Evolutionary conservation across 1,140 invertebrate species (phyloP), one percentile per base, ranked within the genome.

Genomic region (Drosophila ogumai): DNA sequence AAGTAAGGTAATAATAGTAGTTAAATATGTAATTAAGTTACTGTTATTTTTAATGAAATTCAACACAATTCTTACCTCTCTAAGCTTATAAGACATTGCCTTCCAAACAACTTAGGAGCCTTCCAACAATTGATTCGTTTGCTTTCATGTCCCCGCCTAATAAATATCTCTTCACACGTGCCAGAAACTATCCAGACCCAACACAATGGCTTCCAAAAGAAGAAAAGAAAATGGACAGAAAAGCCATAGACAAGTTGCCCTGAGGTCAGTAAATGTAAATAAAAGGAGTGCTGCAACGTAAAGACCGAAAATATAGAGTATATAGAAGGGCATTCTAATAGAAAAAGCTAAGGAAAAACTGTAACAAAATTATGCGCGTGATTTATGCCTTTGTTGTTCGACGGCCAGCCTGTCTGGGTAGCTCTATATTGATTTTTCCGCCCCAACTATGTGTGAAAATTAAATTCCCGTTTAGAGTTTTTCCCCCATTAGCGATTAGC

Each of bases 261-360:
- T 54, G 71, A 69, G 80, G 84, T 82, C 84, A 88, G 81, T 79
- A 73, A 88, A 86, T 82, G 75, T 82, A 82, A 82, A 82, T 76
- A 86, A 66, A 76, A 65, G 59, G 40, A 54, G 54, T 50, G 46
- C 59, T 67, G 43, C 44, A 0, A n/a, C 13, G 32, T 43, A 28
- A 47, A 57, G 49, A 40, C 22, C 15, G 44, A 15, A 55, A 38
- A 46, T 25, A 58, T 7, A 44, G 17, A 31, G 43, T n/a, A 38
- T 38, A 38, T 55, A 10, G 5, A 12, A 65, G 38, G 40, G 32
- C 34, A 50, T 69, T 69, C 49, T 68, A 61, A 80, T 67, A 68
- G 71, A 60, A 84, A 79, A 54, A 40, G 72, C 72, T 57, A 59
- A 46, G 38, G n/a, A 44, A 52, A 43, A 60, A 54, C 57, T 55